Evolutionary conservation across 1,140 invertebrate species (phyloP).

Genomic region (Bombus vancouverensis): DNA sequence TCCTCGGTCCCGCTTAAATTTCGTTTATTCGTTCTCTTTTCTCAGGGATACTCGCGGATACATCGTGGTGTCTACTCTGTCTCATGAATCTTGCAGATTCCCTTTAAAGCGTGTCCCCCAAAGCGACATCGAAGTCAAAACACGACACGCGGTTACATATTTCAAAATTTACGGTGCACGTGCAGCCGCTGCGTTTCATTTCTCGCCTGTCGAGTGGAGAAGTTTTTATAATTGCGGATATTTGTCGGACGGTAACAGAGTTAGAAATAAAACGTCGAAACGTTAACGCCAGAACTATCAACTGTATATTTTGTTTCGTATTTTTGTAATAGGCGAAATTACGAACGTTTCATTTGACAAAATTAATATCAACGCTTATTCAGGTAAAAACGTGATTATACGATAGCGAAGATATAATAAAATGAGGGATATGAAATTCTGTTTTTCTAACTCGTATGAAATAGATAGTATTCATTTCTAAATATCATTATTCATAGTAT

Average conservation of each 20-base stretch:
- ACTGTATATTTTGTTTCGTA: too few relatives aligned
- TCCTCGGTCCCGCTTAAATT: neutral
- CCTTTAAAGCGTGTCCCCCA: neutral
- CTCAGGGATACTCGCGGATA: neutral
- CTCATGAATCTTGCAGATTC: neutral
- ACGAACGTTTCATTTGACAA: too few relatives aligned
- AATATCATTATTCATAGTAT: too few relatives aligned
- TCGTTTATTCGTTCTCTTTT: constrained; percentile 10
- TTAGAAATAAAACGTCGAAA: neutral
- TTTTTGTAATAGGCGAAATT: too few relatives aligned
- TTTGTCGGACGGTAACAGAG: neutral
- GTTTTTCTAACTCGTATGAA: too few relatives aligned
- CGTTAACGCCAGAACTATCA: neutral
- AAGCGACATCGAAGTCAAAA: constrained; percentile 1
- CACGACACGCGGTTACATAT: neutral
- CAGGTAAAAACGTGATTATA: too few relatives aligned
- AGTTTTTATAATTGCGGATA: neutral
- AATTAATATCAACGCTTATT: too few relatives aligned
- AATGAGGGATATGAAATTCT: too few relatives aligned
- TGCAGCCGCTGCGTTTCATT: neutral
- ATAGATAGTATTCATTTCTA: too few relatives aligned
- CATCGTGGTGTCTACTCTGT: neutral
- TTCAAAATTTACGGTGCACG: neutral
- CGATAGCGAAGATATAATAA: too few relatives aligned
- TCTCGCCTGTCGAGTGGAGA: neutral